A percentile compares a stretch with the other conserved stretches of the same genome.
These are phyloP conservation scores for Urosaurus nigricauda DNA, from an alignment of 2,797 vertebrate genomes.

Conservation along the genomic window DNA sequence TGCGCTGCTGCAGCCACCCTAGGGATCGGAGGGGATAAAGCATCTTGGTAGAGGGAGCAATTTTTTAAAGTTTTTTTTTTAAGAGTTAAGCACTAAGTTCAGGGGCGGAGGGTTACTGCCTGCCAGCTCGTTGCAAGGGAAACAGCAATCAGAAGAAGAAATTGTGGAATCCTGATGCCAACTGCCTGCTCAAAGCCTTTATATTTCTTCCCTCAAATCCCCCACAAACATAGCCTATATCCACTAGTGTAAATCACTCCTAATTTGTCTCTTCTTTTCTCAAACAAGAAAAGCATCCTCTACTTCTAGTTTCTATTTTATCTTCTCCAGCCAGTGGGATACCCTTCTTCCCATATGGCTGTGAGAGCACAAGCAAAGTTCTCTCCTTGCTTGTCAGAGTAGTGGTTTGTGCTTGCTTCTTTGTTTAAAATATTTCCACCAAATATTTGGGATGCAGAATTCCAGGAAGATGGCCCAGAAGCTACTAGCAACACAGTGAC, in stretches of 20 bases:
- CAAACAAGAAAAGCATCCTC: neutral
- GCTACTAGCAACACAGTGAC: neutral
- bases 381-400: too few relatives aligned
- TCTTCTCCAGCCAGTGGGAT: neutral
- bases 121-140: neutral
- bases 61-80: neutral
- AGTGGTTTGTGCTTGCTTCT: neutral
- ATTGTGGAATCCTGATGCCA: neutral
- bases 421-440: neutral
- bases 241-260: accelerated
- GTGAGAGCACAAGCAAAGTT: too few relatives aligned
- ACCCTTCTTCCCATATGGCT: too few relatives aligned
- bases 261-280: accelerated
- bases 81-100: neutral
- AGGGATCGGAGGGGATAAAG: slow-evolving; percentile 14
- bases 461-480: too few relatives aligned
- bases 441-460: neutral
- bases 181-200: neutral
- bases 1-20: slow-evolving; percentile 9
- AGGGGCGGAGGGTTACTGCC: neutral
- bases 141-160: neutral
- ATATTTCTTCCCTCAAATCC: too few relatives aligned
- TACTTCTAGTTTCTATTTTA: neutral
- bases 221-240: neutral
- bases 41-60: neutral